Conservation (phyloP, 2,113 vertebrate genomes). For the Cygnus buccinator region DNA sequence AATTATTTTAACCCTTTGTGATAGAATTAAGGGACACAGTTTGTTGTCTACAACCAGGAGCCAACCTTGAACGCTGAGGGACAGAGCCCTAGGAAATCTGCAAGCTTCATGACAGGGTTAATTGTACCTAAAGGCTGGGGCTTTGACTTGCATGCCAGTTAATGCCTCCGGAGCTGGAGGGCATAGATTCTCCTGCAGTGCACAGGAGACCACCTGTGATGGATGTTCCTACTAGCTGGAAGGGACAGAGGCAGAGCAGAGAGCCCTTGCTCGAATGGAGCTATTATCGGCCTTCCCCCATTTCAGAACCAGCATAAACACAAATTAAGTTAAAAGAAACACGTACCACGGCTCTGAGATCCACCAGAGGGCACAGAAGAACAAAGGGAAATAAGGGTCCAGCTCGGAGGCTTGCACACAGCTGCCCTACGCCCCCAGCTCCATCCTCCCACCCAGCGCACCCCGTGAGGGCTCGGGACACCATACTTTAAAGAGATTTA, state of each 20-base stretch:
- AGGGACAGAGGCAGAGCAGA: not conserved
- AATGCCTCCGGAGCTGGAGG: not conserved
- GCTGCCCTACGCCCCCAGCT: fast-evolving
- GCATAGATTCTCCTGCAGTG: not conserved
- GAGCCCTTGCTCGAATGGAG: not conserved
- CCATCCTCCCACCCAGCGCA: not conserved
- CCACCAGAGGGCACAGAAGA: slow-evolving; percentile 77
- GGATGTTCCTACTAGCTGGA: not conserved
- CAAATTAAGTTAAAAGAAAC: not conserved
- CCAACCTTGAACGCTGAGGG: not conserved
- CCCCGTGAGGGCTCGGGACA: no score
- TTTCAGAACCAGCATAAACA: not conserved
- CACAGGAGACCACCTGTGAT: not conserved
- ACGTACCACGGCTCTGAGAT: not conserved
- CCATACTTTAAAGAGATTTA: not conserved
- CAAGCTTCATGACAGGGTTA: not conserved
- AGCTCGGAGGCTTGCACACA: not conserved
- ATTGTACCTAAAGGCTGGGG: slow-evolving; percentile 43
- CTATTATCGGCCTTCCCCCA: not conserved
- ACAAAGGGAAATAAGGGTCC: not conserved
- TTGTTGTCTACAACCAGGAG: not conserved
- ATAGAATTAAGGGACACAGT: not conserved
- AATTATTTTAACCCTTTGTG: slow-evolving; percentile 12
- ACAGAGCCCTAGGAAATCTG: slow-evolving; percentile 31
- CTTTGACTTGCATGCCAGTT: not conserved